phyloP scores from a whole-genome alignment of 2,113 vertebrate genomes.

The Pelmatolapia mariae region DNA sequence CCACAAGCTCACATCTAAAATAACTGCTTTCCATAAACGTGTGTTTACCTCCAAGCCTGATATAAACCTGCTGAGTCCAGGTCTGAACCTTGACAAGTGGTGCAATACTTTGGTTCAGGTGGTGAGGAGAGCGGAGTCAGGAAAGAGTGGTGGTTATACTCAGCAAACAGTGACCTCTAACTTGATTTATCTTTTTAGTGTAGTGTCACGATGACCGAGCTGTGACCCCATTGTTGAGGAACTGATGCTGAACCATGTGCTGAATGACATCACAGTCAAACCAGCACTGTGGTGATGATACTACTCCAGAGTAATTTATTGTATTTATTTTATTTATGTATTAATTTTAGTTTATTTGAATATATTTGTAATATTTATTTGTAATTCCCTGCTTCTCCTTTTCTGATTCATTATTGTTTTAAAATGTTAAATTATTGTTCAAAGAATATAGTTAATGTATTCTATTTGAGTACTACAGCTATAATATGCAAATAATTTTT shows the following conservation, averaged over 20 bases:
- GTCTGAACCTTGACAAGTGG: neutral
- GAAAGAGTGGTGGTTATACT: neutral
- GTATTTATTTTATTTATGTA: neutral
- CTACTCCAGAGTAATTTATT: neutral
- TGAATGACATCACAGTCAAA: neutral
- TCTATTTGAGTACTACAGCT: neutral
- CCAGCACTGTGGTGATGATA: neutral
- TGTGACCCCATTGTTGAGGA: slow-evolving; percentile 2
- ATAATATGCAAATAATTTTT: neutral
- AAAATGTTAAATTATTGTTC: neutral
- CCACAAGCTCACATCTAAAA: neutral
- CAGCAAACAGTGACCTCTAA: neutral
- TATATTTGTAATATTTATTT: neutral
- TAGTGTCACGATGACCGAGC: neutral
- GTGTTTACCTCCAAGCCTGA: neutral
- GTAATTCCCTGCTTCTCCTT: neutral
- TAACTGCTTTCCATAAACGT: neutral
- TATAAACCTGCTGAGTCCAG: neutral
- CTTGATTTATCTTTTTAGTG: neutral
- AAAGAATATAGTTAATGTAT: neutral
- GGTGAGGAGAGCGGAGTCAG: neutral
- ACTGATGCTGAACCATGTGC: neutral
- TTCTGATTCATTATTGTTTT: neutral
- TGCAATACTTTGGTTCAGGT: neutral
- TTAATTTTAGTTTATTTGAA: neutral